Conservation (phyloP, 2,113 vertebrate species). For the Pseudonaja textilis region DNA sequence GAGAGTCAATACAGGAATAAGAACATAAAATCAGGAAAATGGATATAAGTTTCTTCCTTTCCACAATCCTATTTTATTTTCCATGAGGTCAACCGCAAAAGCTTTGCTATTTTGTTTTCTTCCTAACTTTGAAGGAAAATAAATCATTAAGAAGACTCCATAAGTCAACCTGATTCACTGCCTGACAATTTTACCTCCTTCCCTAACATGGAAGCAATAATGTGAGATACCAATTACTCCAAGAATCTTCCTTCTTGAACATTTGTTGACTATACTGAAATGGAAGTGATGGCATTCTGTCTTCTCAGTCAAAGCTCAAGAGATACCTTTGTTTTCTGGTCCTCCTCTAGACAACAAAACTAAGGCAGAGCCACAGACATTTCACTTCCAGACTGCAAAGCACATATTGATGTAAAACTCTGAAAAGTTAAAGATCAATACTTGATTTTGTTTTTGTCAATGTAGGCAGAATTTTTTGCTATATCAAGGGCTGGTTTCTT, state of each 20-base stretch:
- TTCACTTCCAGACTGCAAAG: conserved; percentile 45
- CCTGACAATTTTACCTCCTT: conserved; percentile 66
- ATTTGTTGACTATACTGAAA: conserved; percentile 47
- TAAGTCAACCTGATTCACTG: conserved; percentile 58
- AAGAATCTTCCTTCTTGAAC: conserved; percentile 49
- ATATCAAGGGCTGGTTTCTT: conserved; percentile 59
- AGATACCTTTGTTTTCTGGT: conserved; percentile 49
- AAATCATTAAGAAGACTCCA: conserved; percentile 56
- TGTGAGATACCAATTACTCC: conserved; percentile 63
- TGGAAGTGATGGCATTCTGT: conserved; percentile 50
- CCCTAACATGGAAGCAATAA: conserved; percentile 53
- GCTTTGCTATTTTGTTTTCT: conserved; percentile 18
- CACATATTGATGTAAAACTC: conserved; percentile 57
- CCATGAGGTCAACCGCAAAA: conserved; percentile 31
- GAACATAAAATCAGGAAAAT: conserved; percentile 30
- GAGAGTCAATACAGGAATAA: neutral
- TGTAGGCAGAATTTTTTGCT: conserved; percentile 57
- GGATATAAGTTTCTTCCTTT: neutral
- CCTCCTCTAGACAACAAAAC: conserved; percentile 55
- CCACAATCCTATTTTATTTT: neutral
- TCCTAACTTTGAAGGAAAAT: conserved; percentile 53
- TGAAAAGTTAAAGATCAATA: conserved; percentile 63
- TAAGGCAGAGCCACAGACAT: conserved; percentile 33
- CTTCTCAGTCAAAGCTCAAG: conserved; percentile 43
- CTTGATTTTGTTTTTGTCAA: conserved; percentile 46